These are phyloP conservation scores for Xestia xanthographa DNA, from an alignment of 2,888 invertebrate genomes.

Conservation along the genomic window DNA sequence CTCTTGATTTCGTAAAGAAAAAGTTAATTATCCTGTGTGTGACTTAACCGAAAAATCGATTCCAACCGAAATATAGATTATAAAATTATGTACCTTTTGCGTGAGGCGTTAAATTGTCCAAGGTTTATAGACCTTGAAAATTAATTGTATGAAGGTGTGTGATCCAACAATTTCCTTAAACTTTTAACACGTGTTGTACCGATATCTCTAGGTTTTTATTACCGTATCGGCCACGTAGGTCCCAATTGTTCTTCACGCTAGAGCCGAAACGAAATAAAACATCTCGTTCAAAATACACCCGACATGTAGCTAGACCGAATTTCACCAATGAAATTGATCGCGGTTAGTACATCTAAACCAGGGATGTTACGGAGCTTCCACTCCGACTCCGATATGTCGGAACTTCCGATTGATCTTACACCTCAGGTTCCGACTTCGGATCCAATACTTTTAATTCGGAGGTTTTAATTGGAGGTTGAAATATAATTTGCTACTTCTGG, in stretches of 20 bases:
- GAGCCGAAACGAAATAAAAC: neutral
- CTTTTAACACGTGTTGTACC: neutral
- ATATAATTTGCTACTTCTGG: no score
- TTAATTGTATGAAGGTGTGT: conserved; percentile 18
- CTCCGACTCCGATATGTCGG: no score
- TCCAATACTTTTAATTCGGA: no score
- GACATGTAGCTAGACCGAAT: neutral
- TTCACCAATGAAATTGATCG: neutral
- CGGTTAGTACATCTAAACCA: neutral
- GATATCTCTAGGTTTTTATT: conserved; percentile 6
- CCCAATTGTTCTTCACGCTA: neutral
- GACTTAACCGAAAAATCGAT: conserved; percentile 60
- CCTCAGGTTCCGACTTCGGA: no score
- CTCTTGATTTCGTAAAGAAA: conserved; percentile 25
- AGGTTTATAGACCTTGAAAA: conserved; percentile 34
- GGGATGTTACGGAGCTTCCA: no score
- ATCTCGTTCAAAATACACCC: neutral
- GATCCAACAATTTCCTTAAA: conserved; percentile 34
- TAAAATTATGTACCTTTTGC: conserved; percentile 57
- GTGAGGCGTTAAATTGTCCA: conserved; percentile 48
- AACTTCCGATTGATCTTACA: no score
- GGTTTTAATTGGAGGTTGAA: no score
- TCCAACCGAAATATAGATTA: conserved; percentile 37
- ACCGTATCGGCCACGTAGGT: neutral
- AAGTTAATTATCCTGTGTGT: conserved; percentile 34